Percentiles rank a stretch among this genome's conserved stretches.
These are phyloP conservation scores for Temnothorax longispinosus DNA, from an alignment of 1,140 invertebrate species.

Conservation along the genomic window DNA sequence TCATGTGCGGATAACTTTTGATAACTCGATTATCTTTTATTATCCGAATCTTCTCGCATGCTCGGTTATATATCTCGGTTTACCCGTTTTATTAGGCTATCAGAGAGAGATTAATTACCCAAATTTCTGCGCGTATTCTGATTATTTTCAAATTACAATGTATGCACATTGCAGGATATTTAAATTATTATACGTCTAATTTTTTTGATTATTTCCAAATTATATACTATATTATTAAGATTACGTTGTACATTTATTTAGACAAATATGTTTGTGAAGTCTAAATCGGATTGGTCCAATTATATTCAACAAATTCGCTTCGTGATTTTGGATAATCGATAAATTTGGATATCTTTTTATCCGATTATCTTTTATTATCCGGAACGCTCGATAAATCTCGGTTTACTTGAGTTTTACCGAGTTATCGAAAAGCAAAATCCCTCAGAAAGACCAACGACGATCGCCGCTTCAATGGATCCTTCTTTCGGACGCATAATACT, in stretches of 20 bases:
- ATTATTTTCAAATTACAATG: neutral
- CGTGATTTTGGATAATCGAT: neutral
- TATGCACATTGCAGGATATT: neutral
- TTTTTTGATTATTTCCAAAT: neutral
- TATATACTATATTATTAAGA: neutral
- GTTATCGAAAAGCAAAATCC: conserved; percentile 63
- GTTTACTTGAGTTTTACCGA: conserved; percentile 43
- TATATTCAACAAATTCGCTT: neutral
- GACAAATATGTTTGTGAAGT: neutral
- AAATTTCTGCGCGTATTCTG: neutral
- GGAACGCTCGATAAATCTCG: neutral
- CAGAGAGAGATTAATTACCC: neutral
- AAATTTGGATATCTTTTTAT: neutral
- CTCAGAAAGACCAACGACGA: conserved; percentile 72
- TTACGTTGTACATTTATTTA: neutral
- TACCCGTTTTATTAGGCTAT: neutral
- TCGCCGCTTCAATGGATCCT: conserved; percentile 77
- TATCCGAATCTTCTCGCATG: neutral
- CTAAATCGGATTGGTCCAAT: neutral
- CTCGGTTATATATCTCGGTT: neutral
- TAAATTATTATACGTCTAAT: neutral
- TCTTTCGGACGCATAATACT: conserved; percentile 68
- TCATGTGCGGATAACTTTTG: neutral
- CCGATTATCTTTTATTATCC: neutral
- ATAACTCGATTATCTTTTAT: neutral